phyloP scores from a whole-genome alignment of 2,888 invertebrate species.

The Leptinotarsa peninsularis region DNA sequence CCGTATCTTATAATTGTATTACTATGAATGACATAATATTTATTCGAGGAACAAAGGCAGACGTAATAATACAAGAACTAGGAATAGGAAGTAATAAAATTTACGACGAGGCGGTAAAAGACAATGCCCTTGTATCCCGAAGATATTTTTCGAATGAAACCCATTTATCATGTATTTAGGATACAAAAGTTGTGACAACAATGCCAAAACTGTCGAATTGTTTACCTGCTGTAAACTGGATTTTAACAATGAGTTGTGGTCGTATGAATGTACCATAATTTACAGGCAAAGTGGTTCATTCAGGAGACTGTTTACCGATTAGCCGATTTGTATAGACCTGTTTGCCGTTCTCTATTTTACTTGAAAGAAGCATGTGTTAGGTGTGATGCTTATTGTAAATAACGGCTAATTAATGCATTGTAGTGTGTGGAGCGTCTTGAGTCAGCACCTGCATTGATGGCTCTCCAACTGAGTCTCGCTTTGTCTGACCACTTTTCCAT shows the following conservation, averaged over 20 bases:
- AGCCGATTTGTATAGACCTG: conserved; percentile 43
- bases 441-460: conserved; percentile 16
- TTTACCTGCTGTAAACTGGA: conserved; percentile 54
- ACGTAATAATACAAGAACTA: neutral
- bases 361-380: conserved; percentile 36
- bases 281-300: conserved; percentile 52
- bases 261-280: conserved; percentile 50
- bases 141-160: conserved; percentile 45
- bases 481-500: neutral
- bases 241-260: conserved; percentile 52
- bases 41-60: neutral
- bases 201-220: conserved; percentile 52
- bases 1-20: too few relatives aligned
- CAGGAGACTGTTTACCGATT: conserved; percentile 40
- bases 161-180: conserved; percentile 55
- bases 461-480: neutral
- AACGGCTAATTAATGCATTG: conserved; percentile 38
- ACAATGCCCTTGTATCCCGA: conserved; percentile 9
- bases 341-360: conserved; percentile 32
- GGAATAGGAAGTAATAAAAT: conserved; percentile 22
- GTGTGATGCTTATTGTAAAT: conserved; percentile 34
- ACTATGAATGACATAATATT: too few relatives aligned
- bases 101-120: conserved; percentile 18
- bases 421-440: conserved; percentile 13
- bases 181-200: conserved; percentile 55